Conservation (phyloP, 2,888 invertebrate genomes). For the Automeris io region DNA sequence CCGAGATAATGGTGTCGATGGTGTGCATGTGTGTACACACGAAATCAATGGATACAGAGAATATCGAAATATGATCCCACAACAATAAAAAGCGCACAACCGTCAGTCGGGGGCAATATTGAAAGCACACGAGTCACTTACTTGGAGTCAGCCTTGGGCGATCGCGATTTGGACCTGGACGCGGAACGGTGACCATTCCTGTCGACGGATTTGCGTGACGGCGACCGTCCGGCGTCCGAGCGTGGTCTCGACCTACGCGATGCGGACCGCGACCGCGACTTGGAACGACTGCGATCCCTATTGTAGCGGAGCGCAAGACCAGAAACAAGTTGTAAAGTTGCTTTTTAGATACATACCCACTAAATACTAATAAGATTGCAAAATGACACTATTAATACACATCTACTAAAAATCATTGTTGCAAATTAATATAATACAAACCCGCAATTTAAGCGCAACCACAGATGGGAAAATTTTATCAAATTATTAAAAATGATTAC, state of each 20-base stretch:
- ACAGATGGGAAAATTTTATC: too few species aligned
- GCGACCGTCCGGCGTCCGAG: constrained; percentile 34
- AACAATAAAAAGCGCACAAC: constrained; percentile 20
- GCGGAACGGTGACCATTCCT: constrained; percentile 42
- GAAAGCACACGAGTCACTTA: constrained; percentile 52
- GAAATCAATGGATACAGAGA: background rate
- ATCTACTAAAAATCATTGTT: too few species aligned
- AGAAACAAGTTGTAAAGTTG: constrained; percentile 20
- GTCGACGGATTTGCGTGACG: constrained; percentile 28
- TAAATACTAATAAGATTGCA: constrained; percentile 9
- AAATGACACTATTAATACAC: too few species aligned
- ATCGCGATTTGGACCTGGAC: constrained; percentile 67
- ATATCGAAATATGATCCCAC: constrained; percentile 31
- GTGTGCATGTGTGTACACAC: background rate
- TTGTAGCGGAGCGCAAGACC: constrained; percentile 17
- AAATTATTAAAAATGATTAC: too few species aligned
- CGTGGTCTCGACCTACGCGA: constrained; percentile 41
- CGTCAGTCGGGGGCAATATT: constrained; percentile 36
- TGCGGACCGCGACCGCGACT: constrained; percentile 48
- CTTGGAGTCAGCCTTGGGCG: constrained; percentile 57
- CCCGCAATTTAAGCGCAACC: too few species aligned
- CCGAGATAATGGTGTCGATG: too few species aligned
- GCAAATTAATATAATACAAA: too few species aligned
- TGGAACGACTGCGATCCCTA: constrained; percentile 63
- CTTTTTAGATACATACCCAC: constrained; percentile 24